Evolutionary conservation across 2,797 vertebrate species (phyloP).

Genomic region (Benthosema pterotum): DNA sequence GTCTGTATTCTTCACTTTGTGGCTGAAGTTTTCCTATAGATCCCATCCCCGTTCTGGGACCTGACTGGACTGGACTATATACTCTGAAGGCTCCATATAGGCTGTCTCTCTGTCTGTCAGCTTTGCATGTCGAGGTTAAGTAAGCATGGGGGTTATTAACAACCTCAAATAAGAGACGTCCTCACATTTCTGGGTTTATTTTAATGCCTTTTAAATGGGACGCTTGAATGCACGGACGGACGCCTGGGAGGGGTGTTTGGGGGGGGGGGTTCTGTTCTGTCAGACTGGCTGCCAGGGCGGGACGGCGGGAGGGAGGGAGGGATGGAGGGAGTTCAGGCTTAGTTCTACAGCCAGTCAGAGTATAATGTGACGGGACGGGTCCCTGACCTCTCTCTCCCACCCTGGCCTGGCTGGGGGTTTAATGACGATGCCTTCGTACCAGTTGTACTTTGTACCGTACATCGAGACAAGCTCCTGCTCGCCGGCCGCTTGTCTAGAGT

Average conservation of each 20-base stretch:
- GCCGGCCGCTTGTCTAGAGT: slow-evolving; percentile 51
- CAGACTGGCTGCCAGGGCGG: slow-evolving; percentile 36
- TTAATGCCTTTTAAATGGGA: slow-evolving; percentile 57
- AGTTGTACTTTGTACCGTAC: slow-evolving; percentile 21
- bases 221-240: slow-evolving; percentile 33
- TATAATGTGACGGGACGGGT: slow-evolving; percentile 52
- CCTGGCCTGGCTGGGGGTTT: slow-evolving; percentile 27
- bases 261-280: slow-evolving; percentile 5
- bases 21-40: slow-evolving; percentile 35
- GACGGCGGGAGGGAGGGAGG: slow-evolving; percentile 30
- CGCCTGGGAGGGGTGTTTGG: no score
- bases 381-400: slow-evolving; percentile 26
- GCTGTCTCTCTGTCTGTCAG: slow-evolving; percentile 44
- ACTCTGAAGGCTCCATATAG: slow-evolving; percentile 21
- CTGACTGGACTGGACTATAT: background rate
- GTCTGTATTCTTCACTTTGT: slow-evolving; percentile 28
- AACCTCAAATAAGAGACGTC: slow-evolving; percentile 56
- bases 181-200: slow-evolving; percentile 69
- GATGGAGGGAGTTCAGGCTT: slow-evolving; percentile 36
- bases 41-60: slow-evolving; percentile 28
- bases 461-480: background rate
- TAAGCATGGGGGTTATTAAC: slow-evolving; percentile 49
- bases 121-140: slow-evolving; percentile 43
- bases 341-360: slow-evolving; percentile 37
- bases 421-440: slow-evolving; percentile 16